Conservation (phyloP, 2,888 invertebrate genomes). For the Diarsia rubi region DNA sequence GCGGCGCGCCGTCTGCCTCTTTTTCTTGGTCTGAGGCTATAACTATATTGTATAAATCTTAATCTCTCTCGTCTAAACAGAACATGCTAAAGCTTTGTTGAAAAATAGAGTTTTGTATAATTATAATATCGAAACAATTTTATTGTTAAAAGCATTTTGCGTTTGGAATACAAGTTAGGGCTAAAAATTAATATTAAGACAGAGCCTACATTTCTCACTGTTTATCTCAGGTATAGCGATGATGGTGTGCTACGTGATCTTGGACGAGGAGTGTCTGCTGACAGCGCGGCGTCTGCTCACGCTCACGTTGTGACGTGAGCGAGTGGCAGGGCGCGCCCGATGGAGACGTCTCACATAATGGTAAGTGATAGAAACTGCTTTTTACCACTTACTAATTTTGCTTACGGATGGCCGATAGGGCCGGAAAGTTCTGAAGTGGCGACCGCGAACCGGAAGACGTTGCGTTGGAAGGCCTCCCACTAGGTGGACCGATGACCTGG, state of each 20-base stretch:
- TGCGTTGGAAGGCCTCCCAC: too few species aligned
- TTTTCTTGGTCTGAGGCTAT: too few species aligned
- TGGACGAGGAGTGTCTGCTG: slow-evolving; percentile 90
- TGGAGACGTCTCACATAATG: slow-evolving; percentile 91
- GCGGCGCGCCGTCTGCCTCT: too few species aligned
- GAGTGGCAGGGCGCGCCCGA: slow-evolving; percentile 90
- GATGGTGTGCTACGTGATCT: slow-evolving; percentile 91
- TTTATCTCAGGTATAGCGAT: slow-evolving; percentile 89
- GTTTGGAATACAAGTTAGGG: neutral
- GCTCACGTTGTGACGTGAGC: too few species aligned
- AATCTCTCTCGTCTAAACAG: neutral
- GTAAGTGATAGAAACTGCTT: slow-evolving; percentile 83
- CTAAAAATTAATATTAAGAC: neutral
- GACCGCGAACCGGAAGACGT: too few species aligned
- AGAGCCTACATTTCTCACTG: neutral
- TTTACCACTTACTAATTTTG: neutral
- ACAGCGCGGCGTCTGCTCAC: slow-evolving; percentile 81
- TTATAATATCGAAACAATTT: neutral
- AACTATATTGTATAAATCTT: too few species aligned
- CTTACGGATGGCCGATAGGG: too few species aligned
- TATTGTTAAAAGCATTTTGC: neutral
- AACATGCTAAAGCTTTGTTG: neutral
- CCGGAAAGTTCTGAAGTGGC: too few species aligned
- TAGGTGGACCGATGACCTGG: too few species aligned
- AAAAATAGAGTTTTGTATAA: neutral